Evolutionary conservation across 2,888 invertebrate genomes (phyloP).

Genomic region (Acleris holmiana): DNA sequence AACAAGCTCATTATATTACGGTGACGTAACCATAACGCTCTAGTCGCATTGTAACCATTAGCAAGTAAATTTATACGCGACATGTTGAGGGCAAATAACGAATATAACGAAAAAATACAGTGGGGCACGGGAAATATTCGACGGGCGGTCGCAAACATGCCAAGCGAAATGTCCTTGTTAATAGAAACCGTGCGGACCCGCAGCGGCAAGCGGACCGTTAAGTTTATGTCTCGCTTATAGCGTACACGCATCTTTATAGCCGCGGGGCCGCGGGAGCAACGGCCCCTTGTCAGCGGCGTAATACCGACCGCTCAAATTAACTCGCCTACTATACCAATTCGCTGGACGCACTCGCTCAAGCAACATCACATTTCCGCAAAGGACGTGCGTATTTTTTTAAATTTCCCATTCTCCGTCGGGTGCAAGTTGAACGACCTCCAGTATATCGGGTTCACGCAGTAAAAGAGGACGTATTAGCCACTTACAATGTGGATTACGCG

Average conservation of each 20-base stretch:
- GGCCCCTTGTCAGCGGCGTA: slow-evolving; percentile 40
- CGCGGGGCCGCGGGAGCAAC: slow-evolving; percentile 26
- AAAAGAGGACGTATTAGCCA: slow-evolving; percentile 45
- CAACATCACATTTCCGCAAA: slow-evolving; percentile 47
- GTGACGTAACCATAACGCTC: slow-evolving; percentile 11
- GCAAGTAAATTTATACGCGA: slow-evolving; percentile 44
- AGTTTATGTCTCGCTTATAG: slow-evolving; percentile 39
- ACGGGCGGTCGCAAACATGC: slow-evolving; percentile 47
- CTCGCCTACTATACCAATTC: slow-evolving; percentile 58
- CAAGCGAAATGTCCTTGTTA: slow-evolving; percentile 55
- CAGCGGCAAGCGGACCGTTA: slow-evolving; percentile 49
- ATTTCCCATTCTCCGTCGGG: slow-evolving; percentile 25
- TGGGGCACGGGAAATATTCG: slow-evolving; percentile 52
- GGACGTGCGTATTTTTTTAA: slow-evolving; percentile 38
- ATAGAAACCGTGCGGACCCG: slow-evolving; percentile 49
- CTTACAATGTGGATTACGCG: slow-evolving; percentile 52
- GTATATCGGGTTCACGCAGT: slow-evolving; percentile 36
- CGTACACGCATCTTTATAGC: slow-evolving; percentile 46
- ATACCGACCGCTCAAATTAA: slow-evolving; percentile 36
- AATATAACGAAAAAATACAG: slow-evolving; percentile 35
- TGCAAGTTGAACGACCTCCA: slow-evolving; percentile 45
- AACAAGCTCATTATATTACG: slow-evolving; percentile 2
- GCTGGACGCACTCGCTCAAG: slow-evolving; percentile 42
- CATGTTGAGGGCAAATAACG: slow-evolving; percentile 42
- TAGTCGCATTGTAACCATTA: slow-evolving; percentile 25